Conservation (phyloP, 53 echinoderm and acorn worm genomes). For the Hippasteria phrygiana region DNA sequence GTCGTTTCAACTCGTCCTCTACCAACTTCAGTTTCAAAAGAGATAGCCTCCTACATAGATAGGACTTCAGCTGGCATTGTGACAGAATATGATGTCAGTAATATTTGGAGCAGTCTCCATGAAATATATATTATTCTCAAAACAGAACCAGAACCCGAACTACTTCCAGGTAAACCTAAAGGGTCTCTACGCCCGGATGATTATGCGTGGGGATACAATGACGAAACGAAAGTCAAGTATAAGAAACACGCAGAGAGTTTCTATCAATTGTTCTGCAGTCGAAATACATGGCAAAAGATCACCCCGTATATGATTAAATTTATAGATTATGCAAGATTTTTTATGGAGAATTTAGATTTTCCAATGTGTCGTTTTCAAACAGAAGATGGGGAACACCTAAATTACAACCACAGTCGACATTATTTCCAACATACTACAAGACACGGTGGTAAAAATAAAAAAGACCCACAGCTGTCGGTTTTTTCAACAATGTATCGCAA, state of each 20-base stretch:
- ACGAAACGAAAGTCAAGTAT: neutral
- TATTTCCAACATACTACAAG: conserved; percentile 78
- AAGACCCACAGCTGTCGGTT: conserved; percentile 54
- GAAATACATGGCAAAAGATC: conserved; percentile 60
- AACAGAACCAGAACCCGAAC: conserved; percentile 9
- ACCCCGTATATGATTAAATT: conserved; percentile 84
- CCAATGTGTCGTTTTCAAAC: conserved; percentile 65
- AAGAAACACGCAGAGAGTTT: conserved; percentile 70
- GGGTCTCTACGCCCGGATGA: conserved; percentile 50
- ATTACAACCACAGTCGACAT: conserved; percentile 68
- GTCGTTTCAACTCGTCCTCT: too few species aligned
- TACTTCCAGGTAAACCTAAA: conserved; percentile 35
- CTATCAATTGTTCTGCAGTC: conserved; percentile 67
- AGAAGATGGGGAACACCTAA: conserved; percentile 81
- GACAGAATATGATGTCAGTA: neutral
- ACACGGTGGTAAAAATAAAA: conserved; percentile 67
- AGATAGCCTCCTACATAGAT: too few species aligned
- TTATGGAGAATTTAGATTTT: conserved; percentile 66
- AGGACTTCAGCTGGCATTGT: too few species aligned
- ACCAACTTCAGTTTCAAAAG: too few species aligned
- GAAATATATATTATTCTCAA: conserved; percentile 53
- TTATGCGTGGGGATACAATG: conserved; percentile 66
- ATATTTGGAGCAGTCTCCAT: conserved; percentile 68
- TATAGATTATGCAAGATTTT: conserved; percentile 69
- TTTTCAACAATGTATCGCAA: conserved; percentile 65